Evolutionary conservation across 2,797 vertebrate species (phyloP).

Genomic region (Gymnothorax reevesii): DNA sequence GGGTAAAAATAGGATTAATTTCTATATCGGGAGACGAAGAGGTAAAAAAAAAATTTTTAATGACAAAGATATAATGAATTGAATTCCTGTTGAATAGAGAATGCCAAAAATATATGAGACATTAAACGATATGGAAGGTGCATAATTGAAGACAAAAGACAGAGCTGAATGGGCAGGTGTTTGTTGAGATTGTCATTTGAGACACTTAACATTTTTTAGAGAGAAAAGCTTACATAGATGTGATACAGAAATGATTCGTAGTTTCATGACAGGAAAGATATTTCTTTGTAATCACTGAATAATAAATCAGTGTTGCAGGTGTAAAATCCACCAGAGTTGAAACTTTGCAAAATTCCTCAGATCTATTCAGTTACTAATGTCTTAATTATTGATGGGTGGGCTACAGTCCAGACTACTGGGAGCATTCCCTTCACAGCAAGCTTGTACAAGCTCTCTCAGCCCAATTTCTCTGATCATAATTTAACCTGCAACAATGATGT

Average conservation of each 20-base stretch:
- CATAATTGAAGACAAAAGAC: no score
- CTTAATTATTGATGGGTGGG: neutral
- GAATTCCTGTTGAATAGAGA: neutral
- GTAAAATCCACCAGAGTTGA: neutral
- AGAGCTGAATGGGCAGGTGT: neutral
- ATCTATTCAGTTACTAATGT: neutral
- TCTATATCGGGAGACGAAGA: no score
- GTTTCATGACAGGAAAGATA: neutral
- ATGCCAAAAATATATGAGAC: neutral
- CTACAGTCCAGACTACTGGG: neutral
- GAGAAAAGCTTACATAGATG: no score
- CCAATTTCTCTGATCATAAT: neutral
- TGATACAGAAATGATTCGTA: neutral
- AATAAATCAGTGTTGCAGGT: neutral
- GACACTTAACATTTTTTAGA: no score
- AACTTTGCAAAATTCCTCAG: neutral
- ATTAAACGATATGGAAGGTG: neutral
- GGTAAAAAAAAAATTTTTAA: neutral
- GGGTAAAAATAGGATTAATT: no score
- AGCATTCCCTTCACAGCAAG: neutral
- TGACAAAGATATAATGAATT: neutral
- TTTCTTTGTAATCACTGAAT: neutral
- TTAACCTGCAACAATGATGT: neutral
- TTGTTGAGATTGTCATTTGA: no score
- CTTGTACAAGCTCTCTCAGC: neutral